Conservation (phyloP, 2,113 vertebrate species). For the Narcine bancroftii region DNA sequence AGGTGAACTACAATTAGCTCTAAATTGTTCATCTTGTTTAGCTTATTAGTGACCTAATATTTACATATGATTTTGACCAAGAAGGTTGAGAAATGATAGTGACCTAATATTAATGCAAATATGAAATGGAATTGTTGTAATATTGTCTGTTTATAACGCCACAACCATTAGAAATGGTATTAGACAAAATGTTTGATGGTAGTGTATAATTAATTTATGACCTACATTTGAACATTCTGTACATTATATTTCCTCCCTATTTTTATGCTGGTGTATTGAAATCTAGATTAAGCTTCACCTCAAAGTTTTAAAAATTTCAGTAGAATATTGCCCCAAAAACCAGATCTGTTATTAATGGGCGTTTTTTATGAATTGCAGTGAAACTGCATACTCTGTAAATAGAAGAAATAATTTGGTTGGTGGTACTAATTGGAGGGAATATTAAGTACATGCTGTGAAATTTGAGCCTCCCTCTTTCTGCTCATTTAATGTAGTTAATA, state of each 20-base stretch:
- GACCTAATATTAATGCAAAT: no score
- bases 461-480: not conserved
- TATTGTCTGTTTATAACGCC: no score
- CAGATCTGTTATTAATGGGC: not conserved
- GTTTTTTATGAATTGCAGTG: not conserved
- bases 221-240: not conserved
- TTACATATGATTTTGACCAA: no score
- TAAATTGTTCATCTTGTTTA: not conserved
- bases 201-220: not conserved
- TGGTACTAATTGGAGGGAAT: not conserved
- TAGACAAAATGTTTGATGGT: no score
- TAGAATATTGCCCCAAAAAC: not conserved
- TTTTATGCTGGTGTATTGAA: not conserved
- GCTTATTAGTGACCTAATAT: not conserved
- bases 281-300: not conserved
- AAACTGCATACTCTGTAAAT: not conserved
- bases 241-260: not conserved
- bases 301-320: not conserved
- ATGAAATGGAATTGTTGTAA: no score
- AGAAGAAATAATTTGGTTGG: not conserved
- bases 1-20: slow-evolving; percentile 50
- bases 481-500: not conserved
- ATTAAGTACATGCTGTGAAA: not conserved
- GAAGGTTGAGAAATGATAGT: no score
- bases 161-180: no score